Evolutionary conservation across 2,888 invertebrate genomes (phyloP).

Genomic region (Acrobasis suavella): DNA sequence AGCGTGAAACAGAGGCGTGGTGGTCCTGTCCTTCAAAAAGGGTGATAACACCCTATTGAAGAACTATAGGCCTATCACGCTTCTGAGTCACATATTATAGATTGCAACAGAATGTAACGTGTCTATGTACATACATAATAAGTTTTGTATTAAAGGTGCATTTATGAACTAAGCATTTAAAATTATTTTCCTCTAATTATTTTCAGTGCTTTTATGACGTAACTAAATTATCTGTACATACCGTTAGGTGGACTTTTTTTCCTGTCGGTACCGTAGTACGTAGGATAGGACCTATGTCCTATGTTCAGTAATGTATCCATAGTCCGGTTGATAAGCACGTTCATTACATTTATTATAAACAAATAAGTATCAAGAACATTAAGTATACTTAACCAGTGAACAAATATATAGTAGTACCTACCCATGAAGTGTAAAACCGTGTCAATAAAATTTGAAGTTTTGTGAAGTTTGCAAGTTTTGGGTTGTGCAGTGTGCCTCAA

Average conservation of each 20-base stretch:
- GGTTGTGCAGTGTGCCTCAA: not conserved
- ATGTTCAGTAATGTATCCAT: constrained; percentile 39
- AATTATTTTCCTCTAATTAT: not conserved
- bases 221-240: not conserved
- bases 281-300: constrained; percentile 22
- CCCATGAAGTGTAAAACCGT: too few species aligned
- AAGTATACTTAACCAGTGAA: too few species aligned
- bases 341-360: constrained; percentile 14
- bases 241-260: constrained; percentile 30
- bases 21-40: too few species aligned
- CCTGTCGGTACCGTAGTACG: constrained; percentile 40
- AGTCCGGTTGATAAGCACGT: constrained; percentile 37
- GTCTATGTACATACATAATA: too few species aligned
- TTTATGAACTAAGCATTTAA: not conserved
- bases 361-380: constrained; percentile 9
- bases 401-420: too few species aligned
- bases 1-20: too few species aligned
- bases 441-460: not conserved
- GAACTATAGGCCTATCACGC: too few species aligned
- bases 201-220: not conserved
- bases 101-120: too few species aligned
- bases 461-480: not conserved
- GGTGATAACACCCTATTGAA: too few species aligned
- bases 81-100: too few species aligned
- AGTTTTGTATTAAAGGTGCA: not conserved